Conservation (phyloP, 2,113 vertebrate species). For the Pluvialis apricaria region DNA sequence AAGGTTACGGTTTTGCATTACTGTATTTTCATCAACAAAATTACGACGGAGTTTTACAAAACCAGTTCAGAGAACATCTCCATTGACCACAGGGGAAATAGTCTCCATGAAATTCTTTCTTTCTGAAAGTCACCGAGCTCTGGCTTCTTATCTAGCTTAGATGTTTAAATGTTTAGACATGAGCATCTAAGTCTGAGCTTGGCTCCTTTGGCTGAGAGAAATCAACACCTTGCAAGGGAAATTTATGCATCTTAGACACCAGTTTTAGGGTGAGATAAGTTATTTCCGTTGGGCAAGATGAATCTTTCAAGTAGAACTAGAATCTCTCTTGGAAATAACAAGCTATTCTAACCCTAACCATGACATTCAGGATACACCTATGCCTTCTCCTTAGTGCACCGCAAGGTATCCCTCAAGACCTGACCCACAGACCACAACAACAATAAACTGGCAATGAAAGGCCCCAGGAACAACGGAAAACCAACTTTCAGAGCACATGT, state of each 20-base stretch:
- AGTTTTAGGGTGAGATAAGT: neutral
- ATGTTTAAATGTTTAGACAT: neutral
- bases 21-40: neutral
- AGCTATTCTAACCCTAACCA: neutral
- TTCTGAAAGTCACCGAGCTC: neutral
- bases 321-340: neutral
- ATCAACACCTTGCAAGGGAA: neutral
- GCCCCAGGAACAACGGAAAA: neutral
- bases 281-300: neutral
- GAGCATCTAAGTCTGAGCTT: neutral
- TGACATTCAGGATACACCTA: neutral
- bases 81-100: neutral
- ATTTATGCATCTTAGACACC: neutral
- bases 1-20: neutral
- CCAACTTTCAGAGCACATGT: neutral
- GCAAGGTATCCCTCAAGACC: neutral
- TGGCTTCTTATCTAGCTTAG: neutral
- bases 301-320: neutral
- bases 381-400: rapidly evolving
- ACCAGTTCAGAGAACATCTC: neutral
- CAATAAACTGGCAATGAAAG: neutral
- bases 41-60: neutral
- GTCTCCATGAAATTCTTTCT: neutral
- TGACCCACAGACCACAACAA: neutral
- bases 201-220: neutral